Base-by-base conservation (phyloP, 2,797 vertebrate species). In the Enteromius mattozi region DNA sequence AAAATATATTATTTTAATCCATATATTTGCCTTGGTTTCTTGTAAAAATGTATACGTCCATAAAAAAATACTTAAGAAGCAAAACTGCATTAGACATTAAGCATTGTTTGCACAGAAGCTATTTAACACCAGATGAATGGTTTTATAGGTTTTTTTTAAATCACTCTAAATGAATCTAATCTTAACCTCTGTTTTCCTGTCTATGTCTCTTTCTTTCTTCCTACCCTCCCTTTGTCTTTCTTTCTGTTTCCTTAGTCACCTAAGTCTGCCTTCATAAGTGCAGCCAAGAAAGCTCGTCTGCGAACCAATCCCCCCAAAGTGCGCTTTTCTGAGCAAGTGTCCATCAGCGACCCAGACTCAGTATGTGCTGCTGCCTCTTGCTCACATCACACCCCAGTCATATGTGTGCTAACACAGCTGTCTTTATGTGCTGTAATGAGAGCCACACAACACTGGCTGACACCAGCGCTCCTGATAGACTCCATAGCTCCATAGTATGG, bases 191-290 rank as follows among this genome's bases (percentile, higher is more conserved):
- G 17, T 49, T 66, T 79, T 79, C 6, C 24, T 65, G 40, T 79
- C 59, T 65, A 65, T 65, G n/a, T 91, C 63, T 74, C 87, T 80
- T 49, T 91, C n/a, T 65, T 33, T 88, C 71, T 79, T 87, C 78
- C 45, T 68, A 65, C 81, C 56, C 49, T 83, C 40, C 45, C 37
- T 61, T 72, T 88, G 54, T 89, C 82, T 90, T 85, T 90, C 37
- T 61, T 72, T 88, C 49, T 89, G 80, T 89, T 85, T 90, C 90
- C 87, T 86, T 93, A 99, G 98, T 99, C 97, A 90, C 97, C 97
- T 86, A 99, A 99, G 93, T 99, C 98, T 85, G 98, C 98, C 94
- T 99, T 99, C 94, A 99, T 99, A 95, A 98, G 97, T 37, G 97
- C 97, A 94, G 97, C 97, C 90, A 99, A 98, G 96, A 99, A 99